phyloP scores from a whole-genome alignment of 1,140 invertebrate genomes.

The Pteromalus puparum region DNA sequence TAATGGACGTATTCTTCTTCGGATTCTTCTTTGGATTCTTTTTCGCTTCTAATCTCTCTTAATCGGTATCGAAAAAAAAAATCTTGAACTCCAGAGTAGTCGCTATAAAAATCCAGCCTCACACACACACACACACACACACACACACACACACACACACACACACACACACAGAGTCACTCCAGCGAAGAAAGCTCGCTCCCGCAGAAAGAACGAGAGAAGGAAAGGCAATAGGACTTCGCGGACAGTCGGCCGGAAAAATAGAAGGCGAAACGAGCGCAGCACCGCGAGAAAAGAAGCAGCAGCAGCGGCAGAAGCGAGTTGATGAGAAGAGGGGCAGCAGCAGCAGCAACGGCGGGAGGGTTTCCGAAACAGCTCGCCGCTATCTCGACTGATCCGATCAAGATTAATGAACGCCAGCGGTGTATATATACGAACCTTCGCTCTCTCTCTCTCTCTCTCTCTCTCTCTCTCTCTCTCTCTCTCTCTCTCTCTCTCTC shows the following conservation, averaged over 20 bases:
- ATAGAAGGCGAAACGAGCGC: slow-evolving; percentile 29
- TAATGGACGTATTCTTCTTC: slow-evolving; percentile 1
- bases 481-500: slow-evolving; percentile 46
- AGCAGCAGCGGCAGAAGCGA: slow-evolving; percentile 10
- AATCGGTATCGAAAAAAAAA: too few relatives aligned
- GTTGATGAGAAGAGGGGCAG: slow-evolving; percentile 49
- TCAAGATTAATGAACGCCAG: slow-evolving; percentile 70
- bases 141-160: neutral
- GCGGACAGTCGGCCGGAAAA: slow-evolving; percentile 28
- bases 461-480: slow-evolving; percentile 48
- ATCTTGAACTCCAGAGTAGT: too few relatives aligned
- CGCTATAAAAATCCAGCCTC: too few relatives aligned
- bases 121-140: too few relatives aligned
- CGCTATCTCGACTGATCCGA: slow-evolving; percentile 72
- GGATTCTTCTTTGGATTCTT: neutral
- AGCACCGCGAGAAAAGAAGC: neutral
- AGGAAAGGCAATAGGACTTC: slow-evolving; percentile 8
- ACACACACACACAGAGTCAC: neutral
- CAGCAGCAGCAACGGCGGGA: slow-evolving; percentile 58
- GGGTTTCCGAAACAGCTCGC: slow-evolving; percentile 72
- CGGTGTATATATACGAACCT: slow-evolving; percentile 62
- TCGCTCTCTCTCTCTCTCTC: slow-evolving; percentile 47
- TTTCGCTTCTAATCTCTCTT: neutral
- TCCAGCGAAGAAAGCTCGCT: slow-evolving; percentile 1
- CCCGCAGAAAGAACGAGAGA: neutral